Conservation (phyloP, 2,888 invertebrate species). For the Crepidodera aurea region DNA sequence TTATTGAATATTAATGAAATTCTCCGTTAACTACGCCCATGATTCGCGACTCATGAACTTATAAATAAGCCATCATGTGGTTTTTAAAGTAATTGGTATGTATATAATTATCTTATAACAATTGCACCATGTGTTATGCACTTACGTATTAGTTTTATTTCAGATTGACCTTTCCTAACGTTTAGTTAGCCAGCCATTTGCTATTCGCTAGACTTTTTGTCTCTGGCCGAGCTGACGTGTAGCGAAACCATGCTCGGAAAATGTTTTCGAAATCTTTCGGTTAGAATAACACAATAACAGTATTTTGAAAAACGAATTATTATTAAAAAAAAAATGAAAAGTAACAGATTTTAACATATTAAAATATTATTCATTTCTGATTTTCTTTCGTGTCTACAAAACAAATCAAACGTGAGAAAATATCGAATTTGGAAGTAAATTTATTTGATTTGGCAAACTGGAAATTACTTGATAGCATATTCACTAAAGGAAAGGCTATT, state of each 20-base stretch:
- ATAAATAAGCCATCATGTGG: slow-evolving; percentile 37
- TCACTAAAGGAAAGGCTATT: too few species aligned
- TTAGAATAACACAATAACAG: too few species aligned
- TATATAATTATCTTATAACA: slow-evolving; percentile 43
- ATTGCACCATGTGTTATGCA: slow-evolving; percentile 42
- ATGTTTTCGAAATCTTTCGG: not conserved
- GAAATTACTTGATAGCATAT: too few species aligned
- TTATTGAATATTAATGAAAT: too few species aligned
- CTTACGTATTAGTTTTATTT: slow-evolving; percentile 49
- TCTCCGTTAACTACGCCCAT: not conserved
- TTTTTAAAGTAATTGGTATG: slow-evolving; percentile 42
- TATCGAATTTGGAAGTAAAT: too few species aligned
- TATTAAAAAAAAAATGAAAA: too few species aligned
- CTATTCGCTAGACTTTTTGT: slow-evolving; percentile 49
- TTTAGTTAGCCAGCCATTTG: slow-evolving; percentile 42
- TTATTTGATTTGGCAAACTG: too few species aligned
- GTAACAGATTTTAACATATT: too few species aligned
- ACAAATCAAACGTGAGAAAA: too few species aligned
- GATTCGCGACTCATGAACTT: slow-evolving; percentile 22
- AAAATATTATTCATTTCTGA: too few species aligned
- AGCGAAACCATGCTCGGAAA: not conserved
- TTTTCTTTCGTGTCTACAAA: too few species aligned
- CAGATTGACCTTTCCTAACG: slow-evolving; percentile 55
- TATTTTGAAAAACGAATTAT: too few species aligned
- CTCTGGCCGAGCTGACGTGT: slow-evolving; percentile 30